Base-by-base conservation (phyloP, 35 echinoderm and acorn worm genomes). In the Lytechinus variegatus region DNA sequence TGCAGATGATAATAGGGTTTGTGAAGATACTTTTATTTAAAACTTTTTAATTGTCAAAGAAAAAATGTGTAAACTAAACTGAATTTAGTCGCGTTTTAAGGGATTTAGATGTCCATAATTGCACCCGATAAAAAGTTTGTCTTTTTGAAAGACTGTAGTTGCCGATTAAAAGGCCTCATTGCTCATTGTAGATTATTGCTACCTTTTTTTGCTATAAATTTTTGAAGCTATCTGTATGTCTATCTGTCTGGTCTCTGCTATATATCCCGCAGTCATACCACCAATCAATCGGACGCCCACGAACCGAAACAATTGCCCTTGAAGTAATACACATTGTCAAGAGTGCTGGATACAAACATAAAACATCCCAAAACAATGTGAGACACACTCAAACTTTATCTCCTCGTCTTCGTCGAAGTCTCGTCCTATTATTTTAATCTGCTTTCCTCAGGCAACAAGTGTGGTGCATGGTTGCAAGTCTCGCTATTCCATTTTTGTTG, bases 291-390 rank as follows among this genome's bases (percentile, higher is more conserved):
- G 92, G 92, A 93, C 92, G 92, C 53, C 92, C 92, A 27, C 55
- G 92, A 93, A 55, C 92, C 52, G 92, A 93, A 54, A 93, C 53
- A n/a, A 93, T 93, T 93, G 92, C 53, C 92, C 55, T 93, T 93
- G 92, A 93, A 54, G 92, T 93, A 93, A 93, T 14, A 53, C 53
- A 54, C 55, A 54, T 13, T 54, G 21, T 93, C 66, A 79, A 93
- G 92, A 93, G 92, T 93, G 92, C 92, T 57, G 92, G 27, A 53
- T 93, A 33, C 88, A 90, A 79, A 79, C 66, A 79, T 79, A 79
- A 79, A 79, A 79, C 66, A 79, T 79, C 66, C 66, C 19, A 79
- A 79, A 24, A 79, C 66, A 79, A 79, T 24, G 66, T 79, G 66
- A 79, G 61, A 71, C 16, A 79, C 66, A 60, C 19, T 16, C 66